Percentiles rank a stretch among this genome's conserved stretches.
Conservation (phyloP, 2,888 invertebrate species). For the Portevinia maculata region DNA sequence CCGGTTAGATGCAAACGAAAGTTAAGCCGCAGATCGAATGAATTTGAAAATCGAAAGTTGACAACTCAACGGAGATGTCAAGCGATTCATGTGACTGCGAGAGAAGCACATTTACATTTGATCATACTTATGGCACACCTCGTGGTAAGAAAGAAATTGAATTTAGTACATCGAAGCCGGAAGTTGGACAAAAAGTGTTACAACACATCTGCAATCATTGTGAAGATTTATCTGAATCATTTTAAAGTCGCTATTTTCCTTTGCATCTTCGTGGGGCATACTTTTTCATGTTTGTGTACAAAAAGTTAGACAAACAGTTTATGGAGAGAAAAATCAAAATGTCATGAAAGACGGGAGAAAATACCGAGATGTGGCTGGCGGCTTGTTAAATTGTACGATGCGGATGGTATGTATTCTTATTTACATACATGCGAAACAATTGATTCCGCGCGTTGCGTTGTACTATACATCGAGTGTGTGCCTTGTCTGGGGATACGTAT, state of each 20-base stretch:
- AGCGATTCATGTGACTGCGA: constrained; percentile 6
- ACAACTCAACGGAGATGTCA: constrained; percentile 11
- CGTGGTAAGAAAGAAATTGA: constrained; percentile 29
- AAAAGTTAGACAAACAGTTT: constrained; percentile 15
- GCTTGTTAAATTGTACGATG: constrained; percentile 34
- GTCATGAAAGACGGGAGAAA: constrained; percentile 6
- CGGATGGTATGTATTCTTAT: not conserved
- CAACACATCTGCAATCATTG: constrained; percentile 44
- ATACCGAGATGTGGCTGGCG: constrained; percentile 8
- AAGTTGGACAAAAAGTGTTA: constrained; percentile 15
- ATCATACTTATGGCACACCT: constrained; percentile 27
- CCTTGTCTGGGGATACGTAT: constrained; percentile 10
- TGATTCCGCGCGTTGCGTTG: constrained; percentile 36
- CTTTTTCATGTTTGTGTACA: constrained; percentile 14
- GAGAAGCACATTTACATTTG: constrained; percentile 11
- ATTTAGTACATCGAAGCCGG: constrained; percentile 36
- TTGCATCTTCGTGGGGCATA: not conserved
- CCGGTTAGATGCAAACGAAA: constrained; percentile 17
- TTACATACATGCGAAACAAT: constrained; percentile 31
- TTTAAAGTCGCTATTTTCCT: constrained; percentile 22
- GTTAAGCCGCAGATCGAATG: constrained; percentile 1
- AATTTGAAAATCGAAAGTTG: constrained; percentile 38
- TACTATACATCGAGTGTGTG: not conserved
- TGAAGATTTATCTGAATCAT: constrained; percentile 41
- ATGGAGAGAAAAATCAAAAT: constrained; percentile 4